Percentiles rank a stretch among this genome's conserved stretches.
Conservation (phyloP, 2,113 vertebrate genomes). For the Phycodurus eques region DNA sequence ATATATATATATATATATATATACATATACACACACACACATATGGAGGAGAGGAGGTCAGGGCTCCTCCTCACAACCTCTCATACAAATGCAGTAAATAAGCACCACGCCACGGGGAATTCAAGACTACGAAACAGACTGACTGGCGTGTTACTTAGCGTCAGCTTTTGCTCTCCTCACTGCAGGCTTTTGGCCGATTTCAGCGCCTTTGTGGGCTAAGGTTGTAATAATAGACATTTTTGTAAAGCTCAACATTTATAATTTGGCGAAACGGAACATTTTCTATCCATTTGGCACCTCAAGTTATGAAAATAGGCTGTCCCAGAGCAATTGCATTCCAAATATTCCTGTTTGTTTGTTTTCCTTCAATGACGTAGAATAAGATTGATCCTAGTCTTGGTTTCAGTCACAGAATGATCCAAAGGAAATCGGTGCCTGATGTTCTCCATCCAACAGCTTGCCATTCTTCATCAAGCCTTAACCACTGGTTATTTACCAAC, state of each 20-base stretch:
- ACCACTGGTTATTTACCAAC: constrained; percentile 66
- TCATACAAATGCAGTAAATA: constrained; percentile 77
- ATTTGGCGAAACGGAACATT: background rate
- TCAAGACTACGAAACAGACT: constrained; percentile 68
- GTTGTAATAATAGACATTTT: constrained; percentile 5
- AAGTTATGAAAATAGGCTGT: background rate
- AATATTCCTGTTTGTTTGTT: background rate
- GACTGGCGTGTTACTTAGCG: constrained; percentile 72
- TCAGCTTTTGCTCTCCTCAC: constrained; percentile 61
- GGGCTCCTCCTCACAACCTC: constrained; percentile 64
- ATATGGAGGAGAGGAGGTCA: constrained; percentile 67
- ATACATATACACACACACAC: constrained; percentile 5
- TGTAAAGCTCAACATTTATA: background rate
- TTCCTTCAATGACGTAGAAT: background rate
- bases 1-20: no score
- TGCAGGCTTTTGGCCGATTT: no score
- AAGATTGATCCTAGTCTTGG: background rate
- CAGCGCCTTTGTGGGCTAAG: background rate
- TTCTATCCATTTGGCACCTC: background rate
- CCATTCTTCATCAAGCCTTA: constrained; percentile 66
- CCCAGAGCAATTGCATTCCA: background rate
- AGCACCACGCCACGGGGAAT: constrained; percentile 62
- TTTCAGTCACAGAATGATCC: background rate
- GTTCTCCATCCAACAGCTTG: constrained; percentile 39
- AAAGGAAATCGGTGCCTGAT: background rate